A percentile compares a stretch with the other conserved stretches of the same genome.
phyloP scores from a whole-genome alignment of 2,888 invertebrate species.

The Brachycybe producta region DNA sequence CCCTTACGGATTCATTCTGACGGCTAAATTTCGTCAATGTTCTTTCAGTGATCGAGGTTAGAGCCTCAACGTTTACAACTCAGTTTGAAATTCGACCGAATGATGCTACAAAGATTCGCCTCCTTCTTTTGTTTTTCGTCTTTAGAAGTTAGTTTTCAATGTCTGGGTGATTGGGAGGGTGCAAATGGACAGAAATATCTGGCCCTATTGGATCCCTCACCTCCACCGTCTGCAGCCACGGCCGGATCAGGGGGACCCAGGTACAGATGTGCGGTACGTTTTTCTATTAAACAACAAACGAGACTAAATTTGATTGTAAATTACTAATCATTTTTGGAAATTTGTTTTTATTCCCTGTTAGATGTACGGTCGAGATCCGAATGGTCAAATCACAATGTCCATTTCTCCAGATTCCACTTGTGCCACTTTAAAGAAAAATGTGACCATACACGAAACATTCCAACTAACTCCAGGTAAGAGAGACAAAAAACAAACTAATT shows the following conservation, averaged over 20 bases:
- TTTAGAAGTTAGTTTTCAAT: constrained; percentile 45
- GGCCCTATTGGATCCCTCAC: constrained; percentile 24
- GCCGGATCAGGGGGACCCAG: no score
- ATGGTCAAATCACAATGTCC: constrained; percentile 44
- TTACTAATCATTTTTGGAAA: no score
- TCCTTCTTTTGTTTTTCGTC: neutral
- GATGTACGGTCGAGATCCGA: constrained; percentile 41
- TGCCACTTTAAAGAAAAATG: constrained; percentile 41
- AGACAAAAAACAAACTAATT: no score
- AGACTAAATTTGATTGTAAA: no score
- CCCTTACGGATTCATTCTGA: constrained; percentile 46
- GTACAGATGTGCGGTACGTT: constrained; percentile 27
- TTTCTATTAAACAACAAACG: neutral
- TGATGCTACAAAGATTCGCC: neutral
- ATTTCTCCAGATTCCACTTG: constrained; percentile 53
- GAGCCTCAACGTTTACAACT: constrained; percentile 18
- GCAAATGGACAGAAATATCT: constrained; percentile 43
- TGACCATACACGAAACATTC: constrained; percentile 46
- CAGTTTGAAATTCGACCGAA: constrained; percentile 3
- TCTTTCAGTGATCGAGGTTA: constrained; percentile 44
- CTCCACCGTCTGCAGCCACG: constrained; percentile 16
- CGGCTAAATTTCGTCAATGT: constrained; percentile 44
- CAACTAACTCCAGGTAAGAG: constrained; percentile 37
- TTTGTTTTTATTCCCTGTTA: constrained; percentile 24
- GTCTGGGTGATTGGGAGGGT: constrained; percentile 50